Evolutionary conservation across 2,113 vertebrate genomes (phyloP), one percentile per base, ranked within the genome.

Genomic region (Ia io): DNA sequence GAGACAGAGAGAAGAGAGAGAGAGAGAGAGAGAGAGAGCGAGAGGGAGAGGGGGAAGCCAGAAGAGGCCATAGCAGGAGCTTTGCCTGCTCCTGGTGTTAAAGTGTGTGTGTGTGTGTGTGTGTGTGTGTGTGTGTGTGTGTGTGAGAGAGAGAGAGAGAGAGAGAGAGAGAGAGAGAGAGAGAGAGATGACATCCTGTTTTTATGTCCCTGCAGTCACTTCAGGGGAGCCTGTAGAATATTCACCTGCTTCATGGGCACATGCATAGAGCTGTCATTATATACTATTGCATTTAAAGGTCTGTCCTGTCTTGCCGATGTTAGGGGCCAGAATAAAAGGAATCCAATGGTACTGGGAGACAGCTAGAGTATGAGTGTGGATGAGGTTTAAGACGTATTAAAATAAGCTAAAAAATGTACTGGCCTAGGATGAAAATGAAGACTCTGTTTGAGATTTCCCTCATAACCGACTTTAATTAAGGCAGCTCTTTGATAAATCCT

Each of bases 391-490:
- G 84, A 69, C 59, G 1, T 47, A 95, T 71, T 61, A 78, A 35
- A 79, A 77, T 37, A 63, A 63, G 63, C 51, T 67, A 87, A 85
- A 69, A 74, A 70, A 14, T 79, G 47, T 77, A 40, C 85, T 92
- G 73, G 77, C 35, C 56, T 90, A 42, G 65, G 78, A 94, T 85
- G 61, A 94, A 90, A 95, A 90, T 63, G 63, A 61, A 84, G 28
- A 77, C 22, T 65, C 32, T 44, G 30, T 73, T 25, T 40, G n/a
- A 87, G 84, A 40, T 53, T 90, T 73, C 80, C 42, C 35, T 63
- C 71, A 82, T 18, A 77, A 87, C 65, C 80, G n/a, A 59, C 86
- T 93, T 93, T 47, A 92, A 90, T 87, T 90, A 82, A 89, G 59
- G 44, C 8, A 56, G 42, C 23, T 77, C 35, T 93, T 95, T 40